phyloP scores from a whole-genome alignment of 2,797 vertebrate species.

The Anas capensis region DNA sequence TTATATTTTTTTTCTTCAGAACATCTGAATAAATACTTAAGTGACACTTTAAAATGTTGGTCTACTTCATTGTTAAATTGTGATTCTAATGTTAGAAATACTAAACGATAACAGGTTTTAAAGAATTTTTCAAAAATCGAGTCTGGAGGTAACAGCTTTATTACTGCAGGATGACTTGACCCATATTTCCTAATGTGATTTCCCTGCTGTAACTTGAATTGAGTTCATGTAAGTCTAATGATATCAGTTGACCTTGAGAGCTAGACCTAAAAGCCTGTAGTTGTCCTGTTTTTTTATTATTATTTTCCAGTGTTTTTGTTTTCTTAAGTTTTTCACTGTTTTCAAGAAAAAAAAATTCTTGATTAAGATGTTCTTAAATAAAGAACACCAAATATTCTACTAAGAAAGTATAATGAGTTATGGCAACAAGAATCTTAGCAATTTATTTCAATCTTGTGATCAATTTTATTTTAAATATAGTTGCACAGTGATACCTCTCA shows the following conservation, averaged over 20 bases:
- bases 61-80: not conserved
- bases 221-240: constrained; percentile 83
- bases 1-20: not conserved
- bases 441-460: not conserved
- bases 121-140: constrained; percentile 54
- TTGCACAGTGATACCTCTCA: not conserved
- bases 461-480: not conserved
- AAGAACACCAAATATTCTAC: not conserved
- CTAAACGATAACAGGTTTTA: constrained; percentile 22
- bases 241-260: constrained; percentile 83
- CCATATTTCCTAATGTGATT: constrained; percentile 83
- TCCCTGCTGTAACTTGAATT: constrained; percentile 82
- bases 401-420: not conserved
- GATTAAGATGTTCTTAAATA: not conserved
- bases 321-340: constrained; percentile 53
- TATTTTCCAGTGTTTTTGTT: constrained; percentile 44
- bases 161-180: constrained; percentile 78
- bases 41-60: not conserved
- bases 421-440: not conserved
- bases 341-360: constrained; percentile 14
- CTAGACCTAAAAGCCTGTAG: constrained; percentile 78
- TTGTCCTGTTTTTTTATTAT: constrained; percentile 54
- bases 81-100: not conserved
- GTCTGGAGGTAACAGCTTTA: constrained; percentile 76
- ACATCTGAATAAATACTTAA: not conserved